Conservation (phyloP, 2,888 invertebrate genomes). For the Ctena decussata region DNA sequence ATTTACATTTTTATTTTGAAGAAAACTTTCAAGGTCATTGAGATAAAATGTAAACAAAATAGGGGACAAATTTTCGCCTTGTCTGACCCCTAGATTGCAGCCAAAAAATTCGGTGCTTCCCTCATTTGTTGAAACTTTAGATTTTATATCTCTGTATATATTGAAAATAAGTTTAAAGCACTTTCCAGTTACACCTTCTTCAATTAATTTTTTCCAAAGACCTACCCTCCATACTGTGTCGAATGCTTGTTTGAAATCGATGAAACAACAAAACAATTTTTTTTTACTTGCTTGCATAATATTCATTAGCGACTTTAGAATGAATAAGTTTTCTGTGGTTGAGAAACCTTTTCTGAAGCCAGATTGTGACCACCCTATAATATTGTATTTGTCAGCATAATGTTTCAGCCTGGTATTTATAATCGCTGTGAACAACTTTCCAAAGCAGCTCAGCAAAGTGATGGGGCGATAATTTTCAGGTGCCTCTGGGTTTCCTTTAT, state of each 20-base stretch:
- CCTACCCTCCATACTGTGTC: not conserved
- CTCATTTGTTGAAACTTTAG: not conserved
- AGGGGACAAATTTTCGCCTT: not conserved
- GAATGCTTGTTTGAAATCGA: not conserved
- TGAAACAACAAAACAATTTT: not conserved
- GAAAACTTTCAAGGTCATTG: not conserved
- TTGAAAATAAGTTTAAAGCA: not conserved
- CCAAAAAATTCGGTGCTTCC: not conserved
- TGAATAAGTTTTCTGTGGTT: not conserved
- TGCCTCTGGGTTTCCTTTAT: slow-evolving; percentile 9
- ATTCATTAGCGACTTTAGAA: not conserved
- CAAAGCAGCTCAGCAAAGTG: too few relatives aligned
- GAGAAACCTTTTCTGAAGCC: not conserved
- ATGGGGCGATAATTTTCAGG: slow-evolving; percentile 34
- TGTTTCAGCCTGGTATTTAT: slow-evolving; percentile 31
- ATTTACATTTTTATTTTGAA: not conserved
- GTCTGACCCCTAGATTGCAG: not conserved
- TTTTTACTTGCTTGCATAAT: not conserved
- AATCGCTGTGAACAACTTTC: slow-evolving; percentile 27
- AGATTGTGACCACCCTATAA: not conserved
- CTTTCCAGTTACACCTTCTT: not conserved
- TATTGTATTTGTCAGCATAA: not conserved
- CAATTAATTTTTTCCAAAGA: not conserved
- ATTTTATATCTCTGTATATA: too few relatives aligned
- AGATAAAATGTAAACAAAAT: not conserved